phyloP scores from a whole-genome alignment of 2,797 vertebrate species.

The Myotis findleyi region DNA sequence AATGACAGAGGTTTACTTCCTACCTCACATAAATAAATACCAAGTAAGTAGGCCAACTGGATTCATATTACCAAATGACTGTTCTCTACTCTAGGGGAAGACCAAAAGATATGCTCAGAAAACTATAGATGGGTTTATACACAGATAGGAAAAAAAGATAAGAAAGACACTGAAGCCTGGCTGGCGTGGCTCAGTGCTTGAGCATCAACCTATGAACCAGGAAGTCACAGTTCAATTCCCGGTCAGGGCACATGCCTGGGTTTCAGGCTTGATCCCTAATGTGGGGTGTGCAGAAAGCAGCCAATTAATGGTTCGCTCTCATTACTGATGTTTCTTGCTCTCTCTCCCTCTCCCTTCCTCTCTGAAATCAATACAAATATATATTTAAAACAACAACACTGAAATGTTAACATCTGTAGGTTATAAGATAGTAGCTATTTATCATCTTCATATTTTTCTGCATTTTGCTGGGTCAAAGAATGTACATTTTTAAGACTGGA shows the following conservation, averaged over 20 bases:
- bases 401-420: slow-evolving; percentile 3
- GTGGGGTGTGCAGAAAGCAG: no score
- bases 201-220: no score
- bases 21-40: slow-evolving; percentile 38
- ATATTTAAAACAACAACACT: neutral
- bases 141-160: neutral
- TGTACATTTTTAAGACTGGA: neutral
- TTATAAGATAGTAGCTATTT: neutral
- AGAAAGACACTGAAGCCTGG: neutral
- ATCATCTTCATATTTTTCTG: neutral
- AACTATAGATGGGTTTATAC: neutral
- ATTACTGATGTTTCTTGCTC: no score
- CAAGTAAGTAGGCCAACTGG: neutral
- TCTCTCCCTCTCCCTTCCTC: no score
- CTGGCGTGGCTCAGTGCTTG: no score
- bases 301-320: no score
- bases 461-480: neutral
- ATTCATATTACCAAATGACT: slow-evolving; percentile 30
- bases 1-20: slow-evolving; percentile 1
- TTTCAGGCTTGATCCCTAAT: no score
- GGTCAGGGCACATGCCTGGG: no score
- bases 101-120: neutral
- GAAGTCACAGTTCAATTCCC: no score
- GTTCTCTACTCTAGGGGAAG: neutral
- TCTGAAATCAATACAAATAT: no score